A percentile compares a stretch with the other conserved stretches of the same genome.
Evolutionary conservation across 2,797 vertebrate genomes (phyloP).

Genomic region (Siniperca obscura): DNA sequence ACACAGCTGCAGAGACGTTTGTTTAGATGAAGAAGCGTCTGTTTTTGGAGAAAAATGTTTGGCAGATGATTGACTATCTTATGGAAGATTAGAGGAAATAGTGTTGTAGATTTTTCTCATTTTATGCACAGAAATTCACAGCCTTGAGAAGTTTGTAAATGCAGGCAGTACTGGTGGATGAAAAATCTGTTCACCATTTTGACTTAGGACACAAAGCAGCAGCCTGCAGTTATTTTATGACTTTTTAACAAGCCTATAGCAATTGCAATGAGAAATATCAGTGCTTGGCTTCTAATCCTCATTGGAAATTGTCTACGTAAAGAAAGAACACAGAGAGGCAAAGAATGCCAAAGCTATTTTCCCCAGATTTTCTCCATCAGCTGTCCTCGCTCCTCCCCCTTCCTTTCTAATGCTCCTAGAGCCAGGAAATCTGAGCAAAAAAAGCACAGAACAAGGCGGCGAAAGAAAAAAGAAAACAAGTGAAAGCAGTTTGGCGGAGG

Average conservation of each 20-base stretch:
- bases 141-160: background rate
- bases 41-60: constrained; percentile 43
- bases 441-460: constrained; percentile 66
- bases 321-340: constrained; percentile 57
- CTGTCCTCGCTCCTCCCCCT: constrained; percentile 67
- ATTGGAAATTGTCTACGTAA: constrained; percentile 44
- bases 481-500: constrained; percentile 61
- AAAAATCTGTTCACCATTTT: constrained; percentile 3
- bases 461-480: constrained; percentile 73
- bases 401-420: constrained; percentile 38
- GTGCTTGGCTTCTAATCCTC: constrained; percentile 36
- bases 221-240: constrained; percentile 24
- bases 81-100: constrained; percentile 29
- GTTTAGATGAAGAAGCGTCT: constrained; percentile 55
- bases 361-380: constrained; percentile 75
- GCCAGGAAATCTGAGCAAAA: constrained; percentile 70
- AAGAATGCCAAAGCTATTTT: constrained; percentile 62
- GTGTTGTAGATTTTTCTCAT: background rate
- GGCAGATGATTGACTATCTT: constrained; percentile 47
- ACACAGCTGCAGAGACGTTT: constrained; percentile 26
- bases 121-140: constrained; percentile 31
- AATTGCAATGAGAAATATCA: constrained; percentile 32
- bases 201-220: constrained; percentile 20
- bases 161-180: background rate
- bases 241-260: constrained; percentile 27